Evolutionary conservation across 2,888 invertebrate species (phyloP), one percentile per base, ranked within the genome.

Genomic region (Stramonita haemastoma): DNA sequence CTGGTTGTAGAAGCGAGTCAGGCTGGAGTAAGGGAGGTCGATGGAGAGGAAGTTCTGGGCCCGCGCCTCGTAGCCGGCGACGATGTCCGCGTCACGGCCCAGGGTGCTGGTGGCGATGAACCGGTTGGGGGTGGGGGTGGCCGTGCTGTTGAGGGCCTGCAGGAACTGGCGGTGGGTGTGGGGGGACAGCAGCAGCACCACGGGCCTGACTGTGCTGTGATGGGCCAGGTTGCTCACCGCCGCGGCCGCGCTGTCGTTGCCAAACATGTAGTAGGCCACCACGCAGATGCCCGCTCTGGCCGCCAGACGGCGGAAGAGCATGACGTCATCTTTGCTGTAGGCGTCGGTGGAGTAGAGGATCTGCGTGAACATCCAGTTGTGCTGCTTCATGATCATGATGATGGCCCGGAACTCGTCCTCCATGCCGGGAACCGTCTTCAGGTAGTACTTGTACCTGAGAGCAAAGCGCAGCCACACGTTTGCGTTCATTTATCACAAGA

Each of bases 281-380:
- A 95, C 92, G 87, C 95, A 95, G 66, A 95, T 94, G 1, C 94
- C 94, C 56, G 93, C 93, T 60, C 92, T 90, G 5, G 94, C 93
- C 11, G 93, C 94, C 1, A 94, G 89, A 34, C 87, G 88, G 57
- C 89, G 90, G 89, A 95, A 92, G 46, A 91, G 91, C 17, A 89
- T 87, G 15, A 92, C 88, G 11, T 92, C 93, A 77, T 92, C 91
- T 36, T 91, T 91, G 19, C 92, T 92, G 84, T 93, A 94, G 6
- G 89, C 92, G 17, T 93, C 94, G 2, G 92, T 91, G 0, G 95
- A 94, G 89, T 94, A 94, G 0, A 89, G 66, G 32, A 94, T 92
- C 90, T 96, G 96, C 1, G 96, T 94, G 92, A 95, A 96, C 57
- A 93, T 94, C 96, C 96, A 96, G 29, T 95, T 94, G 56, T 95